Percentiles rank a stretch among this genome's conserved stretches.
Conservation (phyloP, 1,140 invertebrate genomes). For the Pomacea maculata region DNA sequence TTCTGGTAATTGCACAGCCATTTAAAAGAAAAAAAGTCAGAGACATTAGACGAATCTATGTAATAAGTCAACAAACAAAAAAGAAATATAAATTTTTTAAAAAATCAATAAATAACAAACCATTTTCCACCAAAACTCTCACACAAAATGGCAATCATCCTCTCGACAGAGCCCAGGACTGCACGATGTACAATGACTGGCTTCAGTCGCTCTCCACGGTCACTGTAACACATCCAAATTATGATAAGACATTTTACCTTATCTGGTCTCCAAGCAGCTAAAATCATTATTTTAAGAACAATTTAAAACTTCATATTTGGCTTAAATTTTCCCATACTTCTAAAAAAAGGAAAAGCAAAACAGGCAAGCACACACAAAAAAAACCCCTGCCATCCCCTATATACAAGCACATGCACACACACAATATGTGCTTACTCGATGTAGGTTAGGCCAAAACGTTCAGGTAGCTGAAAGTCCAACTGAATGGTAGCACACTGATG, state of each 20-base stretch:
- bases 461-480: slow-evolving; percentile 96
- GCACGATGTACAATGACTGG: slow-evolving; percentile 99
- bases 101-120: slow-evolving; percentile 62
- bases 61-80: background rate
- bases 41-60: background rate
- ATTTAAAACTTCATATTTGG: too few species aligned
- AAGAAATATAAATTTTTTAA: background rate
- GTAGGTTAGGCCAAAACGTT: slow-evolving; percentile 87
- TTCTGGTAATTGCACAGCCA: too few species aligned
- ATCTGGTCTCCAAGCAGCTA: background rate
- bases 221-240: slow-evolving; percentile 38
- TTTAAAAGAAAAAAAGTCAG: background rate
- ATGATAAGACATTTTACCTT: background rate
- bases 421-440: slow-evolving; percentile 71
- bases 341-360: too few species aligned
- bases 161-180: slow-evolving; percentile 95
- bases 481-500: slow-evolving; percentile 99
- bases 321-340: too few species aligned
- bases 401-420: background rate
- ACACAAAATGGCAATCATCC: slow-evolving; percentile 97
- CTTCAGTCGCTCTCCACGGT: slow-evolving; percentile 85
- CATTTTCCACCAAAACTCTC: slow-evolving; percentile 98
- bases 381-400: background rate
- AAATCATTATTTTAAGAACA: too few species aligned
- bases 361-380: background rate